Evolutionary conservation across 2,113 vertebrate species (phyloP).

Genomic region (Okapia johnstoni): DNA sequence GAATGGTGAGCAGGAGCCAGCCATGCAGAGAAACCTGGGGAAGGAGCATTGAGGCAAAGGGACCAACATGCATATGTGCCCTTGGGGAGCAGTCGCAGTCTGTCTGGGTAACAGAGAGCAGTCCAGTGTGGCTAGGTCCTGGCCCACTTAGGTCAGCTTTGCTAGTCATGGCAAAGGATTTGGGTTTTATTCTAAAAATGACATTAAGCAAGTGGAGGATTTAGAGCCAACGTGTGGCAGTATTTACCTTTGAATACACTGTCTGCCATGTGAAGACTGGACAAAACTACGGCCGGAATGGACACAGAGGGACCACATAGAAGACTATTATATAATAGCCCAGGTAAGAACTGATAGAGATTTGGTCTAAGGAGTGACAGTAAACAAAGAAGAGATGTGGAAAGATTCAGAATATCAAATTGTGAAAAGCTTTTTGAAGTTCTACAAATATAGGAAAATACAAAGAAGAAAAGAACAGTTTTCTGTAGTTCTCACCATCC

Average conservation of each 20-base stretch:
- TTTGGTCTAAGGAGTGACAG: not conserved
- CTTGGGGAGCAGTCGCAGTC: not conserved
- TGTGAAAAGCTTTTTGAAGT: not conserved
- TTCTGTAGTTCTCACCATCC: not conserved
- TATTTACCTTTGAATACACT: not conserved
- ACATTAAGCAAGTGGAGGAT: not conserved
- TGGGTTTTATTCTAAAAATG: not conserved
- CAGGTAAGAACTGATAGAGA: not conserved
- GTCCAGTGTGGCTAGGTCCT: not conserved
- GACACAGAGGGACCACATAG: not conserved
- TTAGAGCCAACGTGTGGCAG: not conserved
- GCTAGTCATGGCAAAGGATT: not conserved
- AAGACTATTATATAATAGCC: not conserved
- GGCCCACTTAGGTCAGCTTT: not conserved
- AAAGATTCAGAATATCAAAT: not conserved
- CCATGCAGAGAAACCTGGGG: not conserved
- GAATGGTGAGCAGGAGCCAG: not conserved
- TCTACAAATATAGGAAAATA: not conserved
- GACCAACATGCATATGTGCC: fast-evolving
- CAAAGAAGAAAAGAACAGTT: not conserved
- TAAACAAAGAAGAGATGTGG: not conserved
- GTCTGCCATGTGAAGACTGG: not conserved
- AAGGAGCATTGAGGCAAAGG: not conserved
- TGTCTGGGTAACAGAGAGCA: not conserved
- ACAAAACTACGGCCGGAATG: not conserved